A percentile compares a stretch with the other conserved stretches of the same genome.
These are phyloP conservation scores for Ornithoptera priamus DNA, from an alignment of 2,888 invertebrate species.

Conservation along the genomic window DNA sequence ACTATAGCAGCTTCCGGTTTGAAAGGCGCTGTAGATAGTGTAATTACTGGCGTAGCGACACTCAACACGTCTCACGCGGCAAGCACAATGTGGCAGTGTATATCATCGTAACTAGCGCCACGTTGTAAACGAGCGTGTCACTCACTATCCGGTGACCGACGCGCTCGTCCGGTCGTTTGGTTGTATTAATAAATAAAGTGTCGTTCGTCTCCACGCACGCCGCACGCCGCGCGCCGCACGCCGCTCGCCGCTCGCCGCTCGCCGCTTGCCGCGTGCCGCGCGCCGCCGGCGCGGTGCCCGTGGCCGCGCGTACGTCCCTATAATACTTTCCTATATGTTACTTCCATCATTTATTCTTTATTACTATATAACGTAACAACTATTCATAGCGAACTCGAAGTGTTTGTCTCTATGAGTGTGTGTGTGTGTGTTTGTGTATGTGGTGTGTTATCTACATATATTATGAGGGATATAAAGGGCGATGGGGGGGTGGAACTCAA, in stretches of 20 bases:
- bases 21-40: too few relatives aligned
- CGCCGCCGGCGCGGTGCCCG: slow-evolving; percentile 26
- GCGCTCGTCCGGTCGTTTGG: too few relatives aligned
- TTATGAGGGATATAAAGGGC: slow-evolving; percentile 29
- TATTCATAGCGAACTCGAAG: slow-evolving; percentile 58
- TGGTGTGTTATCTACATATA: slow-evolving; percentile 27
- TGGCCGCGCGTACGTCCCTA: slow-evolving; percentile 71
- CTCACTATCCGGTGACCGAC: too few relatives aligned
- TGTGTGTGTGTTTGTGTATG: slow-evolving; percentile 39
- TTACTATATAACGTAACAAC: slow-evolving; percentile 71
- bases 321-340: slow-evolving; percentile 79
- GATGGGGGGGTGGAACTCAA: slow-evolving; percentile 54
- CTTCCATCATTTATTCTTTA: slow-evolving; percentile 80
- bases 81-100: too few relatives aligned
- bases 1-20: too few relatives aligned
- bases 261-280: slow-evolving; percentile 23
- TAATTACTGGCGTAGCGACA: too few relatives aligned
- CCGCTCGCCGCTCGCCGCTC: slow-evolving; percentile 45
- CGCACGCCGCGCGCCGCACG: slow-evolving; percentile 29
- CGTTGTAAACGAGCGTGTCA: too few relatives aligned
- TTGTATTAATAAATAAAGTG: too few relatives aligned
- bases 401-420: slow-evolving; percentile 49
- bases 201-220: slow-evolving; percentile 44
- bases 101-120: too few relatives aligned
- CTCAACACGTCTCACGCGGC: too few relatives aligned